Conservation (phyloP, 2,888 invertebrate genomes). For the Corbicula japonica region DNA sequence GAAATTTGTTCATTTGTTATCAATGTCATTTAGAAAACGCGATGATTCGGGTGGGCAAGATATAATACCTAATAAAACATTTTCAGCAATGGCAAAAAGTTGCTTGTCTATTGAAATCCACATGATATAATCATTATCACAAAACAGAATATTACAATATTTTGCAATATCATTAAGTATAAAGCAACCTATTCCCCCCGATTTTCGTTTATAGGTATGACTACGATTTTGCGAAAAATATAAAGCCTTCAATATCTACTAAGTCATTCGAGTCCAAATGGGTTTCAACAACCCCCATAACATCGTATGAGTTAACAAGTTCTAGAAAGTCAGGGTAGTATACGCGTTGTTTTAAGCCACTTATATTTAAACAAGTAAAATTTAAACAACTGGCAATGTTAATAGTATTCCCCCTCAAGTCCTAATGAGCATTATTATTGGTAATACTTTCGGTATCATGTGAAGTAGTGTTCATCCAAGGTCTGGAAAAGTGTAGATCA, state of each 20-base stretch:
- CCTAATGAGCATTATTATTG: too few relatives aligned
- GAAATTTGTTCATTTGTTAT: too few relatives aligned
- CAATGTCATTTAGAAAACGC: slow-evolving; percentile 1
- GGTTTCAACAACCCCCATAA: slow-evolving; percentile 3
- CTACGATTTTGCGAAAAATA: slow-evolving; percentile 1
- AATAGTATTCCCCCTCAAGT: too few relatives aligned
- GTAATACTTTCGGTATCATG: too few relatives aligned
- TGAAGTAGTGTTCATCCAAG: too few relatives aligned
- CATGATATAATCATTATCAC: neutral
- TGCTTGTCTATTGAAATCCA: neutral
- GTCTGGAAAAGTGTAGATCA: too few relatives aligned
- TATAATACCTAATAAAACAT: neutral
- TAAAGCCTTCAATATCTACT: neutral
- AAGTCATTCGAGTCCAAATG: slow-evolving; percentile 1
- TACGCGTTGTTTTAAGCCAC: too few relatives aligned
- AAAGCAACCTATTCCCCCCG: neutral
- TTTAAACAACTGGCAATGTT: too few relatives aligned
- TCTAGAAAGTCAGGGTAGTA: neutral
- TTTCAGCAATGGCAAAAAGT: neutral
- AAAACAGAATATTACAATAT: neutral
- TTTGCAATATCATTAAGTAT: neutral
- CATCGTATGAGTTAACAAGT: neutral
- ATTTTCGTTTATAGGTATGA: slow-evolving; percentile 5
- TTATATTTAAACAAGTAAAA: too few relatives aligned
- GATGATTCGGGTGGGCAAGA: slow-evolving; percentile 3